A percentile compares a stretch with the other conserved stretches of the same genome.
These are phyloP conservation scores for Drosophila baimaii DNA, from an alignment of 1,140 invertebrate genomes.

Conservation along the genomic window DNA sequence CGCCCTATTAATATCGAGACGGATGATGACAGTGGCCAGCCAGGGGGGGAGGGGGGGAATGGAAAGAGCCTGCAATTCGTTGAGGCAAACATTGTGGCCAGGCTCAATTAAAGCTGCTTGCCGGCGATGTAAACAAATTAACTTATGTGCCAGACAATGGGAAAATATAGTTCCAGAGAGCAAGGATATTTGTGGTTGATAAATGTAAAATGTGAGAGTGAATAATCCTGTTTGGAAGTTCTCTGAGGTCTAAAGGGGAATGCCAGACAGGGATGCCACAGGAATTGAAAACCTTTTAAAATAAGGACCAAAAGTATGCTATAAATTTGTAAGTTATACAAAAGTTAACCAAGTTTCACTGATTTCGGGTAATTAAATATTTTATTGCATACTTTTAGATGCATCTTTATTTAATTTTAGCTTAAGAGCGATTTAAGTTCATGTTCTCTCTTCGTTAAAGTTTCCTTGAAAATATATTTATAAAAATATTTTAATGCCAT, in stretches of 20 bases:
- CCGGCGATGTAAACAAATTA: slow-evolving; percentile 4
- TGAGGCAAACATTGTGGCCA: neutral
- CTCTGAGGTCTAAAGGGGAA: neutral
- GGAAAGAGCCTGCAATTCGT: too few relatives aligned
- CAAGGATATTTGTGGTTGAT: neutral
- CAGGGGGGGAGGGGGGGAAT: neutral
- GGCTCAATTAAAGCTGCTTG: slow-evolving; percentile 11
- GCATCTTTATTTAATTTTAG: neutral
- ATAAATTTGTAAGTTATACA: too few relatives aligned
- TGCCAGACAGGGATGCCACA: neutral
- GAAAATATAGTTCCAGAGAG: neutral
- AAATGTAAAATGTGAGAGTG: neutral
- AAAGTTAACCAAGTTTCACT: too few relatives aligned
- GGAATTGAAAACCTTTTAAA: neutral
- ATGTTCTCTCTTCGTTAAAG: too few relatives aligned
- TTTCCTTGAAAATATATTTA: neutral
- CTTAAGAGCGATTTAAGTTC: too few relatives aligned
- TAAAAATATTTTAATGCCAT: too few relatives aligned
- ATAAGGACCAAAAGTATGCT: too few relatives aligned
- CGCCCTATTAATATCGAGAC: slow-evolving; percentile 57
- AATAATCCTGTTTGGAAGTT: neutral
- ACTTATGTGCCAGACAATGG: slow-evolving; percentile 2
- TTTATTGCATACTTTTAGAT: neutral
- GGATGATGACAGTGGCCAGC: slow-evolving; percentile 1
- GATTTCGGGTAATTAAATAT: too few relatives aligned